Evolutionary conservation across 2,113 vertebrate genomes (phyloP), one percentile per base, ranked within the genome.

Genomic region (Syngnathus scovelli): DNA sequence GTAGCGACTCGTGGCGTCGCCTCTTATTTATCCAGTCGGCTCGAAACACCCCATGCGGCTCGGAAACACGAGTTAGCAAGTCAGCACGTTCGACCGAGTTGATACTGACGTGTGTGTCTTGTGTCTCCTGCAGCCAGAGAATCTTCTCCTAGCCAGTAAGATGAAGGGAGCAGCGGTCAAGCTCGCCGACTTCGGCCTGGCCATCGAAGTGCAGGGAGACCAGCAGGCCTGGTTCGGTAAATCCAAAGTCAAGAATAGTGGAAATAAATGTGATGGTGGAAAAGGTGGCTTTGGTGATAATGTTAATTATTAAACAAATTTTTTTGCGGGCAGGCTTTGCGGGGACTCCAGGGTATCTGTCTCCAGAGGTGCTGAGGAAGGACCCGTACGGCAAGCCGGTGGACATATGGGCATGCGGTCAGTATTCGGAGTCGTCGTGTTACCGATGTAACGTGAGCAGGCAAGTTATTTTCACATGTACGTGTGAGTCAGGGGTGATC

Each of bases 161-260:
- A 95, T 96, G 92, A 99, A 99, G 89, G 95, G 95, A 63, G 97
- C 97, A 21, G 95, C 96, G 0, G 96, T 99, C 88, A 99, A 99
- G 87, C 88, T 99, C 61, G 97, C 97, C 65, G 97, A 99, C 81
- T 99, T 99, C 36, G 97, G 97, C 75, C 89, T 99, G 41, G 96
- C 96, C 65, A 99, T 99, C 16, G 97, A 99, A 90, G 97, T 99
- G 11, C 97, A 99, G 85, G 97, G 94, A 64, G 97, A 99, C 54
- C 96, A 99, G 75, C 97, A 99, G 83, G 96, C 96, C 61, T 99
- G 97, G 97, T 99, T 99, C 79, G 97, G 96, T 99, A 93, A 94
- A 95, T 65, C 27, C 62, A 27, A 12, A 19, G 27, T 65, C 36
- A 1, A 4, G 46, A 4, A 15, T 18, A 48, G 18, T 18, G 15